Percentiles rank a stretch among this genome's conserved stretches.
These are phyloP conservation scores for Drosophila nigritarsus DNA, from an alignment of 2,888 invertebrate species.

Conservation along the genomic window DNA sequence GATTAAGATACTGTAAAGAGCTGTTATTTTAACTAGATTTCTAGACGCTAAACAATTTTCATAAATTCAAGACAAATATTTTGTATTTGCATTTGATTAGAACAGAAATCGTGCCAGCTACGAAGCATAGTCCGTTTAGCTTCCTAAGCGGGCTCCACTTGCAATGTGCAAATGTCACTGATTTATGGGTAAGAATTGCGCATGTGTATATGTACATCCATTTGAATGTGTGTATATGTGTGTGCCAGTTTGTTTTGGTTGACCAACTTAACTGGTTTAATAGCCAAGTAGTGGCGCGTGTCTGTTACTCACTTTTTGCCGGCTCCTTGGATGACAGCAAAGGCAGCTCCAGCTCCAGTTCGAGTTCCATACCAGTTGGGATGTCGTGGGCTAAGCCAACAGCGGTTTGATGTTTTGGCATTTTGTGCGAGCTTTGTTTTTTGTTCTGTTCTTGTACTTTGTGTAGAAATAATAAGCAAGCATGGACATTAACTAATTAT, in stretches of 20 bases:
- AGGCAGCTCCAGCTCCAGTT: constrained; percentile 46
- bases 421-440: constrained; percentile 32
- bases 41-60: constrained; percentile 64
- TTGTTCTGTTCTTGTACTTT: constrained; percentile 16
- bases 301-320: constrained; percentile 62
- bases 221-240: constrained; percentile 23
- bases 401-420: constrained; percentile 52
- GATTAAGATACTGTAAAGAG: constrained; percentile 33
- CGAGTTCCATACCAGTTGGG: constrained; percentile 27
- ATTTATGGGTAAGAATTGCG: constrained; percentile 64
- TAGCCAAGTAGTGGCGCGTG: constrained; percentile 49
- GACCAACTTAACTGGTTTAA: constrained; percentile 77
- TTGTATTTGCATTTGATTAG: constrained; percentile 54
- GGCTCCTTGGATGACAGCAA: constrained; percentile 63
- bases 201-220: not conserved
- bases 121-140: constrained; percentile 24
- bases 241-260: constrained; percentile 52
- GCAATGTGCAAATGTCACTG: constrained; percentile 78
- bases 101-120: constrained; percentile 27
- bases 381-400: constrained; percentile 43
- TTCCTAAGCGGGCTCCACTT: constrained; percentile 36
- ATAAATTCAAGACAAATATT: constrained; percentile 67
- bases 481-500: constrained; percentile 55
- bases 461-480: constrained; percentile 26
- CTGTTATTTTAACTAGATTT: constrained; percentile 62